Conservation (phyloP, 2,797 vertebrate genomes). For the Cuniculus paca region DNA sequence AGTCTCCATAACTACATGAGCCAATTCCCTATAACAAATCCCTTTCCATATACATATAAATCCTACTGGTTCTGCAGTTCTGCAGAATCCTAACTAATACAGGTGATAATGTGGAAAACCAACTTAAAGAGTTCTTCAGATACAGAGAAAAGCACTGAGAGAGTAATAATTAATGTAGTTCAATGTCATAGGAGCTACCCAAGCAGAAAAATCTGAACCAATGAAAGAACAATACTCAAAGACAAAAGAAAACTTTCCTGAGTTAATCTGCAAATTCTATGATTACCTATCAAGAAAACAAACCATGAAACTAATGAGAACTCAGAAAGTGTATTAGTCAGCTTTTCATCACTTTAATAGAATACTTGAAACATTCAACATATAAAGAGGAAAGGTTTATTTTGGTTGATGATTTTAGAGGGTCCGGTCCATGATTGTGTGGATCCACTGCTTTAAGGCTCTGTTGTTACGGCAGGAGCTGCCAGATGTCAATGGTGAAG, state of each 20-base stretch:
- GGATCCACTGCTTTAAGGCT: background rate
- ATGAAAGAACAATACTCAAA: conserved; percentile 33
- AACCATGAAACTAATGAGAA: conserved; percentile 23
- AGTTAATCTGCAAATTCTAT: background rate
- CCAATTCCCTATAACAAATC: conserved; percentile 1
- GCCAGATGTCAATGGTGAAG: background rate
- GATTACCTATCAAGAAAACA: conserved; percentile 15
- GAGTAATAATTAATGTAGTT: background rate
- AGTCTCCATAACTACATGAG: background rate
- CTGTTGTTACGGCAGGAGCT: background rate
- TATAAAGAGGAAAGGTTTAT: background rate
- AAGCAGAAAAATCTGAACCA: conserved; percentile 34
- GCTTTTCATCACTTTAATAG: background rate
- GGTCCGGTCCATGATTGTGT: background rate
- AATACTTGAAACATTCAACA: background rate
- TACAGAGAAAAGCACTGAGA: background rate
- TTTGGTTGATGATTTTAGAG: background rate
- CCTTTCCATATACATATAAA: background rate
- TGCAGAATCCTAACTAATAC: background rate
- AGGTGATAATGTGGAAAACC: background rate
- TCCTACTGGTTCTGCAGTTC: background rate
- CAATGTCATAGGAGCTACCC: background rate
- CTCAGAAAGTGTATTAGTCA: background rate
- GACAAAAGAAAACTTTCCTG: conserved; percentile 28
- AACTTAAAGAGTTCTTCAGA: background rate